Evolutionary conservation across 2,888 invertebrate species (phyloP).

Genomic region (Pyrocoelia pectoralis): DNA sequence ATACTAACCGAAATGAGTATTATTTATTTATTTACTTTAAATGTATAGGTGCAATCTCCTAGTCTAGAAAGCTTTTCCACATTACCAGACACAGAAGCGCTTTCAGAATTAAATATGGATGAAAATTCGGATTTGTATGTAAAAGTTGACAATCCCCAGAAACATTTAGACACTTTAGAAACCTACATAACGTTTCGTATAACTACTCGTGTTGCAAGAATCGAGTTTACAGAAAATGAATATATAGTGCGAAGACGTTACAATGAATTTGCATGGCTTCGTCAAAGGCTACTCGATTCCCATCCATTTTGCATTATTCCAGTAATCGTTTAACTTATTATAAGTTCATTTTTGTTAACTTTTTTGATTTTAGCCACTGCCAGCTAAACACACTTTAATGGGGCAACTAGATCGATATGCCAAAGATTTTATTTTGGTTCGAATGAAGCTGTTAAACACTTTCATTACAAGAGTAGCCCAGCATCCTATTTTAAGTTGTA

Average conservation of each 20-base stretch:
- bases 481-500: constrained; percentile 74
- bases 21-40: constrained; percentile 18
- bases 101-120: constrained; percentile 64
- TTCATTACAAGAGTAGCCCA: constrained; percentile 72
- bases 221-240: constrained; percentile 70
- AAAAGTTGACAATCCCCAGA: constrained; percentile 76
- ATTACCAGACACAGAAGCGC: constrained; percentile 65
- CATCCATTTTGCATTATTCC: constrained; percentile 74
- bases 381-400: constrained; percentile 73
- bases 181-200: constrained; percentile 76
- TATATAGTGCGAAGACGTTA: constrained; percentile 73
- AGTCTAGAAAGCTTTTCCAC: constrained; percentile 69
- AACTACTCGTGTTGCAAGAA: constrained; percentile 71
- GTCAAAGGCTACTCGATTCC: constrained; percentile 69
- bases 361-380: constrained; percentile 66
- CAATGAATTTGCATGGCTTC: constrained; percentile 76
- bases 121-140: constrained; percentile 68
- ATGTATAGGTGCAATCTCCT: constrained; percentile 63
- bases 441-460: constrained; percentile 72
- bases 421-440: constrained; percentile 71
- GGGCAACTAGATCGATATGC: constrained; percentile 75
- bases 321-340: constrained; percentile 58
- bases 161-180: constrained; percentile 74
- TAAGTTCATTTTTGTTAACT: constrained; percentile 5
- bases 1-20: constrained; percentile 12